Evolutionary conservation across 2,888 invertebrate species (phyloP).

Genomic region (Eristalis pertinax): DNA sequence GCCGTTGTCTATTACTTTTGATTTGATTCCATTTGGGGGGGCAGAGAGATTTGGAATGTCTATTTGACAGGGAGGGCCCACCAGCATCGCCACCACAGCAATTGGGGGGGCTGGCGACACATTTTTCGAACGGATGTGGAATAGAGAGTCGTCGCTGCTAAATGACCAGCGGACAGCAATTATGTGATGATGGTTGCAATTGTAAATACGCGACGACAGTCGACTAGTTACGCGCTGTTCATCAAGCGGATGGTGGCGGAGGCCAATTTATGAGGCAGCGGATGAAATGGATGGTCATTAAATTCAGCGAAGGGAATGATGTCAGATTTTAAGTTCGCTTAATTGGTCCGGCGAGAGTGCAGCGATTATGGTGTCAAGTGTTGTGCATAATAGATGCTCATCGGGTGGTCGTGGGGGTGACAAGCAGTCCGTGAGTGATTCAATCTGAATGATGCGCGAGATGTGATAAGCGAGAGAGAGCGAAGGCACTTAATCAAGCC

Average conservation of each 20-base stretch:
- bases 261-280: conserved; percentile 37
- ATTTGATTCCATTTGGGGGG: conserved; percentile 11
- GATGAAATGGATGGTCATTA: conserved; percentile 51
- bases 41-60: background rate
- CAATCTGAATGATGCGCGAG: background rate
- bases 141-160: conserved; percentile 53
- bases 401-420: background rate
- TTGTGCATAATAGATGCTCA: background rate
- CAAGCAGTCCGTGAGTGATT: background rate
- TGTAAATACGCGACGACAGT: conserved; percentile 13
- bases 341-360: conserved; percentile 49
- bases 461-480: background rate
- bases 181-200: conserved; percentile 52
- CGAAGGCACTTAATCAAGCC: background rate
- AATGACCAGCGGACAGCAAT: conserved; percentile 52
- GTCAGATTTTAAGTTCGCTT: conserved; percentile 66
- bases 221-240: background rate
- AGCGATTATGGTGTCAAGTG: conserved; percentile 32
- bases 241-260: background rate
- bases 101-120: conserved; percentile 2
- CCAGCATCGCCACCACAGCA: background rate
- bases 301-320: conserved; percentile 58
- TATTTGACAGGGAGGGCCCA: background rate
- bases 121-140: conserved; percentile 57
- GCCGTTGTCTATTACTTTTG: background rate